Evolutionary conservation across 37 sponge, comb jelly and placozoan species (phyloP), one percentile per base, ranked within the genome.

Genomic region (Lycopodina hypogea): DNA sequence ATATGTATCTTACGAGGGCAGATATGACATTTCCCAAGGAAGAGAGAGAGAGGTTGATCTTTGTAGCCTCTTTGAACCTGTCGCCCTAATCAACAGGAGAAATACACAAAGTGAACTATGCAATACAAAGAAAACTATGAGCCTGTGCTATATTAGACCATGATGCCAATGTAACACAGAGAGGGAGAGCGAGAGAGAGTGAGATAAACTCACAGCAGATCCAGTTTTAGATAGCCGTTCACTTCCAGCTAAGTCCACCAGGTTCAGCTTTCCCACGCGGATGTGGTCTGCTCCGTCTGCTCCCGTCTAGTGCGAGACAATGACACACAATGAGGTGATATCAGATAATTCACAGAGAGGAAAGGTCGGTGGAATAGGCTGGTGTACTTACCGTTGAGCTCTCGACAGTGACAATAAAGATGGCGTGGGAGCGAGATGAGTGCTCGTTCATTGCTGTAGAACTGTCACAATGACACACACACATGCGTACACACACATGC

Each of bases 391-490:
- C 96, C 83, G 93, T 86, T 60, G 85, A 90, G 82, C 99, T 96
- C 72, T 98, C 99, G 1, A 98, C 87, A 14, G 99, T 98, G 40
- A 96, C 58, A 23, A 95, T 91, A 80, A 98, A 98, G 39, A 98
- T 93, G 39, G 99, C 99, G 75, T 98, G 99, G 21, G 99, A 98
- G 19, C 99, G 68, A n/a, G 99, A 98, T 11, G 99, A 98, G 78
- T 96, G 96, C 76, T 96, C 89, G 75, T 98, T 98, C 99, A 98
- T 98, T 68, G 93, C 85, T 11, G 99, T 98, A 28, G 83, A 69
- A 0, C 92, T 91, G 64, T 0, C 59, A 24, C 19, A 28, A n/a
- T 21, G 26, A 62, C 15, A 56, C 56, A 26, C n/a, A n/a, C n/a
- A n/a, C n/a, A n/a, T n/a, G n/a, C n/a, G n/a, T n/a, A n/a, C n/a